Percentiles rank a stretch among this genome's conserved stretches.
These are phyloP conservation scores for Therioaphis trifolii DNA, from an alignment of 2,888 invertebrate species.

Conservation along the genomic window DNA sequence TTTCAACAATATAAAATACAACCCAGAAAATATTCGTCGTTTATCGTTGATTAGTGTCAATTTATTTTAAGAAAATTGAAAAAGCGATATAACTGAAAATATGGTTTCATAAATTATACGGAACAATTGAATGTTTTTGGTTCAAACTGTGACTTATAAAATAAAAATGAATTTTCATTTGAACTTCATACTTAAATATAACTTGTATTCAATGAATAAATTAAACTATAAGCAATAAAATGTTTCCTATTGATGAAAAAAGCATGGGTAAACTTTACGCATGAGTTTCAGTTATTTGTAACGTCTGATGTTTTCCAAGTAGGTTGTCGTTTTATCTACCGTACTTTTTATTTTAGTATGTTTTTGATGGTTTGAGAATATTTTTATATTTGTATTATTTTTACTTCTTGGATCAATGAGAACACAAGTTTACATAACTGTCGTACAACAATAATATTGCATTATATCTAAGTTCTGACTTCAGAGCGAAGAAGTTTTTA, in stretches of 20 bases:
- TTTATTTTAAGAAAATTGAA: background rate
- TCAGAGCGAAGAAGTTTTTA: no score
- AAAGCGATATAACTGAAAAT: background rate
- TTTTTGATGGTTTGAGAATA: constrained; percentile 21
- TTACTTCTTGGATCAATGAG: background rate
- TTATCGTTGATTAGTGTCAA: background rate
- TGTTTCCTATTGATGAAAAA: background rate
- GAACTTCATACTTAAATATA: background rate
- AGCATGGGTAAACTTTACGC: no score
- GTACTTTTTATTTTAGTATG: background rate
- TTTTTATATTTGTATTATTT: no score
- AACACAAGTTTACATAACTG: background rate
- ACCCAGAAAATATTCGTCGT: no score
- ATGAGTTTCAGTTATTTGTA: background rate
- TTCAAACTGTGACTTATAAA: background rate
- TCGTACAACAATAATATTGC: no score
- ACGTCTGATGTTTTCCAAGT: background rate
- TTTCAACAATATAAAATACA: background rate
- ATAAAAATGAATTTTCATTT: no score
- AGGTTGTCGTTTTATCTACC: background rate
- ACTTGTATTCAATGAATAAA: background rate
- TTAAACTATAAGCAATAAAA: background rate
- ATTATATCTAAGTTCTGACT: no score
- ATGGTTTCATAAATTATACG: background rate
- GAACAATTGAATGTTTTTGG: background rate